These are phyloP conservation scores for Ophonus ardosiacus DNA, from an alignment of 2,888 invertebrate species.

Conservation along the genomic window DNA sequence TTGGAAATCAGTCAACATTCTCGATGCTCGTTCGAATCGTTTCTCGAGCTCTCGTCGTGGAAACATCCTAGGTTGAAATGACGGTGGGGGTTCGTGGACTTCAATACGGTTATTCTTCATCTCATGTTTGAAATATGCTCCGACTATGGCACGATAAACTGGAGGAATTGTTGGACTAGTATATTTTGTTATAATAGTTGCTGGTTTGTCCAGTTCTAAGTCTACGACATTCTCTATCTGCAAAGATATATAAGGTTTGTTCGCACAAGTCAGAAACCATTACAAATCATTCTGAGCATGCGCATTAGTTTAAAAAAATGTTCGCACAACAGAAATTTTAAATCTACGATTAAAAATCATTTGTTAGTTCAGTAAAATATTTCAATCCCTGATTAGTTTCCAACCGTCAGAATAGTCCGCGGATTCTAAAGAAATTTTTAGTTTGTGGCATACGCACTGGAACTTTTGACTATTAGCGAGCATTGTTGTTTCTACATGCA, in stretches of 20 bases:
- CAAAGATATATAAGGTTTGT: constrained; percentile 62
- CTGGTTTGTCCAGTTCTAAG: constrained; percentile 86
- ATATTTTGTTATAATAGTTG: constrained; percentile 87
- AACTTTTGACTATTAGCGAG: too few species aligned
- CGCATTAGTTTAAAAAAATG: too few species aligned
- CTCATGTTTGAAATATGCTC: constrained; percentile 78
- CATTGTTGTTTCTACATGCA: too few species aligned
- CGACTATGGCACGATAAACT: constrained; percentile 82
- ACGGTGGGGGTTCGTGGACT: constrained; percentile 73
- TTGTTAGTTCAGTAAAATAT: too few species aligned
- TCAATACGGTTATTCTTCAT: constrained; percentile 72
- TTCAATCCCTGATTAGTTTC: too few species aligned
- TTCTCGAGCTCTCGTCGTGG: constrained; percentile 74
- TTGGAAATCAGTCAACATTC: constrained; percentile 65
- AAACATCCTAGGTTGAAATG: constrained; percentile 71
- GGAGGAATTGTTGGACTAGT: constrained; percentile 85
- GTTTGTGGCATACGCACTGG: too few species aligned
- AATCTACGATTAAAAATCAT: too few species aligned
- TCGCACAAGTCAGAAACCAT: too few species aligned
- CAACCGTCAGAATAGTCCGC: too few species aligned
- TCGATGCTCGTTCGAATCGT: constrained; percentile 74
- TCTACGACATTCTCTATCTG: constrained; percentile 84
- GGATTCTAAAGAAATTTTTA: too few species aligned
- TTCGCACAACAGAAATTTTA: too few species aligned
- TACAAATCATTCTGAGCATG: too few species aligned